Base-by-base conservation (phyloP, 2,113 vertebrate genomes). In the Vimba vimba region DNA sequence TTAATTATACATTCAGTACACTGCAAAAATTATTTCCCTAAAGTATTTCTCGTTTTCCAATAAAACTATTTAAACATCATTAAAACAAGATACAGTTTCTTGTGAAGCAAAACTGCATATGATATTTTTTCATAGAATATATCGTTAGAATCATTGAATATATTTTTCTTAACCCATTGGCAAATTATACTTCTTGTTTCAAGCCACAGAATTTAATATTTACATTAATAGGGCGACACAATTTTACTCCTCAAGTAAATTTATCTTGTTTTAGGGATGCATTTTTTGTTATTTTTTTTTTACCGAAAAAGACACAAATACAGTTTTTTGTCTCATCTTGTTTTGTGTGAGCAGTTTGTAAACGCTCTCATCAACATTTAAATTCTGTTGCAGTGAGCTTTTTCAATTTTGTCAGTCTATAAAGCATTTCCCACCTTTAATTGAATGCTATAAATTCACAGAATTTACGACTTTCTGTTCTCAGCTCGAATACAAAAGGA, bases 401-500 rank as follows among this genome's bases (percentile, higher is more conserved):
- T 81, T 47, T 81, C 59, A 47, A 11, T 82, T 82, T 52, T 82
- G 64, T 68, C 80, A 82, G 80, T 82, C 80, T 52, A 82, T 82
- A 82, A 82, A 82, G 62, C 80, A 69, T 83, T 83, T 59, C 82
- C 82, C 47, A 83, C 66, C 68, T 55, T 69, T 86, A 73, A 88
- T 86, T 62, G 66, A n/a, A 66, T 71, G 64, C 75, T 73, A 57
- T 60, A 71, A 71, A 82, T 83, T 62, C 68, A 78, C 73, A 23
- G 47, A 75, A 86, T 88, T 75, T 83, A 86, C 30, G 81, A 36
- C 75, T 66, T 84, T 86, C 82, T 45, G 36, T 84, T 62, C 68
- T 47, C 68, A 68, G 73, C 73, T 52, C 36, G 52, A 86, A 83
- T 68, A 52, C 66, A 84, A 69, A 55, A 85, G 73, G 80, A 64